Evolutionary conservation across 2,888 invertebrate species (phyloP).

Genomic region (Mayetiola destructor): DNA sequence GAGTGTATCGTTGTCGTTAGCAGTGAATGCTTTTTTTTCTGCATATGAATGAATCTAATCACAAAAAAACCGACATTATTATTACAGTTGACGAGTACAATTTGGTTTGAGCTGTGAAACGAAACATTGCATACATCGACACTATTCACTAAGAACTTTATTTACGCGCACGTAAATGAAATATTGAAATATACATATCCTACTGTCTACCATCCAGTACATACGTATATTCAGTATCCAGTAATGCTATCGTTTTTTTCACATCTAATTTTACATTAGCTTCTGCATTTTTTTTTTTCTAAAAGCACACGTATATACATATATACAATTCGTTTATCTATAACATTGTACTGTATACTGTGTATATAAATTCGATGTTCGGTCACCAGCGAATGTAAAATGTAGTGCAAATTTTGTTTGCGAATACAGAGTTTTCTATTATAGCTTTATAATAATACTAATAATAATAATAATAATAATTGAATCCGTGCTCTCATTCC

Average conservation of each 20-base stretch:
- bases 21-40: slow-evolving; percentile 5
- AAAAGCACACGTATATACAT: background rate
- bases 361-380: background rate
- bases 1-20: background rate
- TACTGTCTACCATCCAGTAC: background rate
- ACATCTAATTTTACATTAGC: background rate
- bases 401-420: slow-evolving; percentile 2
- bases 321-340: background rate
- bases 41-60: slow-evolving; percentile 10
- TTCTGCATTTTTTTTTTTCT: background rate
- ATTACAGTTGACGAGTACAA: slow-evolving; percentile 13
- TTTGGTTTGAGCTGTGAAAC: slow-evolving; percentile 5
- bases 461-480: too few species aligned
- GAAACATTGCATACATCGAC: background rate
- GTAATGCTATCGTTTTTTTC: background rate
- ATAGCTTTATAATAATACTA: too few species aligned
- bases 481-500: background rate
- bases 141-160: background rate
- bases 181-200: background rate
- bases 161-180: background rate
- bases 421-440: too few species aligned
- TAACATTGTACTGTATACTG: background rate
- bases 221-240: background rate
- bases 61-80: slow-evolving; percentile 2
- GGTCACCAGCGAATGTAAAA: slow-evolving; percentile 5